Base-by-base conservation (phyloP, 2,113 vertebrate genomes). In the Macrotis lagotis region DNA sequence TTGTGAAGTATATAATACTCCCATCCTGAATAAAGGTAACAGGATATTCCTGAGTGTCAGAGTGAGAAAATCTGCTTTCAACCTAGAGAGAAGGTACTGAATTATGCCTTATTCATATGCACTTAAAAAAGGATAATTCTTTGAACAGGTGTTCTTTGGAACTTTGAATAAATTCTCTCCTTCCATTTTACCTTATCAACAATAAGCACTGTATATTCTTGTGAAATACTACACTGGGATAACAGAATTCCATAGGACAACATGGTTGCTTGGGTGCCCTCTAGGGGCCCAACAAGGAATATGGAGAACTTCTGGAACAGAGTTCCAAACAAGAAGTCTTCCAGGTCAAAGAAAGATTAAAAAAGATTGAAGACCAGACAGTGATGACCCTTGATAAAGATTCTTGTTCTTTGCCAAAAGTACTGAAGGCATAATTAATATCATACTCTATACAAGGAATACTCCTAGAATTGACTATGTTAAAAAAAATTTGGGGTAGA, bases 261-360 rank as follows among this genome's bases (percentile, higher is more conserved):
- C 8, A 50, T n/a, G 91, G 49, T 92, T 88, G 51, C 92, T 49
- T 66, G 92, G 91, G 52, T 91, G 95, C 97, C 97, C 95, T 96
- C 97, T 95, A 97, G 92, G 90, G 94, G 96, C 50, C 47, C 55
- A 92, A 93, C 91, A 55, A 90, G 8, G 74, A 96, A 91, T 92
- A 88, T 94, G 25, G 83, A 94, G 16, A 44, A 37, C 50, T 31
- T 92, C 48, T 28, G 48, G 55, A 95, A 88, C 0, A 50, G 47
- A 50, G 47, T 19, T 10, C 53, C 9, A 8, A 19, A 93, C 10
- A 95, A 37, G 2, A n/a, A 48, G 31, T 14, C 47, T 90, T 95
- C 37, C 26, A 7, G 16, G 26, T 31, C 26, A 66, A 2, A 74
- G 4, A 22, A 19, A 59, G 28, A 59, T 37, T 37, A 37, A 94